These are phyloP conservation scores for Dendrolimus houi DNA, from an alignment of 2,888 invertebrate genomes.

Conservation along the genomic window DNA sequence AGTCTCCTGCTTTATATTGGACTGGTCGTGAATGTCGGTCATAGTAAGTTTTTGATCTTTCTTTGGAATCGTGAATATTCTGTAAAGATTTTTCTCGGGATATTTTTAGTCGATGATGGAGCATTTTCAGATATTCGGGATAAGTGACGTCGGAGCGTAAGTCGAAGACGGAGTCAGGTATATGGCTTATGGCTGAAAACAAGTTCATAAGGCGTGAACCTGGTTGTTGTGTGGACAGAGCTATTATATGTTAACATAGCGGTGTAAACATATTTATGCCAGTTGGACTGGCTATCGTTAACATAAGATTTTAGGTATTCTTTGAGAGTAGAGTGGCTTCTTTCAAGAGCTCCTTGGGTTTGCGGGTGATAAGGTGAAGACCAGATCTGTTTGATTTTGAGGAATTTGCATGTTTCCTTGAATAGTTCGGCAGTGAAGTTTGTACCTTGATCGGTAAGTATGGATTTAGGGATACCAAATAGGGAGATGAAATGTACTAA, in stretches of 20 bases:
- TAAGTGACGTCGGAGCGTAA: not conserved
- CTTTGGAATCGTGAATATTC: constrained; percentile 2
- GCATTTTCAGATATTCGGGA: constrained; percentile 4
- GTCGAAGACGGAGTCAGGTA: constrained; percentile 5
- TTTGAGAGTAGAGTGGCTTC: not conserved
- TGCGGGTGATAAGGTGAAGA: not conserved
- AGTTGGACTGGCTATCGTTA: not conserved
- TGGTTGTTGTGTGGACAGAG: not conserved
- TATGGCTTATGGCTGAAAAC: not conserved
- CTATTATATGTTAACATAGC: not conserved
- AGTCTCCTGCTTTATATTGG: not conserved
- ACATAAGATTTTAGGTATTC: not conserved
- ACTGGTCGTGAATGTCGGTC: not conserved
- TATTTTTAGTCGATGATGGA: constrained; percentile 3
- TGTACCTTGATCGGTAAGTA: no score
- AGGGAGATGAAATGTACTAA: not conserved
- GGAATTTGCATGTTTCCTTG: no score
- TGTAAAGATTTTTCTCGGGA: constrained; percentile 2
- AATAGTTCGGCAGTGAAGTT: no score
- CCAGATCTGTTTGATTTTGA: no score
- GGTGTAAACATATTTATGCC: not conserved
- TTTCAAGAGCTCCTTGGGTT: not conserved
- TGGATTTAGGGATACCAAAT: no score
- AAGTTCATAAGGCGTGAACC: not conserved
- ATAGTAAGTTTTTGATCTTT: not conserved